Evolutionary conservation across 1,140 invertebrate genomes (phyloP).

Genomic region (Drosophila dunni): DNA sequence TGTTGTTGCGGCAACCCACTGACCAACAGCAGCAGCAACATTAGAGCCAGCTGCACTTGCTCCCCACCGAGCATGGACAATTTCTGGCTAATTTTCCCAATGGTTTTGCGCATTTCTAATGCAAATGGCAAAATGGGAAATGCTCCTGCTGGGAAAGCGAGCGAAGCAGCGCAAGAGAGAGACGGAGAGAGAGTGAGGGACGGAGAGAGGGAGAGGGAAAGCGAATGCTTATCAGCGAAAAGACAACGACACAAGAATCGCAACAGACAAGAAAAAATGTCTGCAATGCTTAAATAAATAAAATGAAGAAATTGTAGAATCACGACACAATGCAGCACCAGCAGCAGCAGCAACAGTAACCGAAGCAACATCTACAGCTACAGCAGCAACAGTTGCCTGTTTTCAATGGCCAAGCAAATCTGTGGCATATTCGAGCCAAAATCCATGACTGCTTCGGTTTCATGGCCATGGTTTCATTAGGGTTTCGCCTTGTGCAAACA

Average conservation of each 20-base stretch:
- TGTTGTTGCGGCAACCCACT: conserved; percentile 73
- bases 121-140: conserved; percentile 41
- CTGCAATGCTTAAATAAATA: conserved; percentile 81
- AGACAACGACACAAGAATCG: conserved; percentile 30
- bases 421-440: conserved; percentile 33
- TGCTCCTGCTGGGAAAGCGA: conserved; percentile 35
- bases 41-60: conserved; percentile 51
- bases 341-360: conserved; percentile 31
- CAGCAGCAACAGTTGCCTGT: conserved; percentile 34
- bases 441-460: conserved; percentile 45
- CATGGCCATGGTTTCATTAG: conserved; percentile 66
- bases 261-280: conserved; percentile 70
- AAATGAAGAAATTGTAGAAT: conserved; percentile 82
- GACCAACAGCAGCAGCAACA: conserved; percentile 51
- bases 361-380: conserved; percentile 27
- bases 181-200: conserved; percentile 1
- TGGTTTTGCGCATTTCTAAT: conserved; percentile 47
- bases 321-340: conserved; percentile 65
- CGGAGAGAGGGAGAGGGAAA: conserved; percentile 20
- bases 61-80: conserved; percentile 68
- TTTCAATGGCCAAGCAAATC: conserved; percentile 28
- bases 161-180: conserved; percentile 11
- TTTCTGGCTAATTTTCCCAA: conserved; percentile 73
- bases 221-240: conserved; percentile 35
- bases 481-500: conserved; percentile 65